These are phyloP conservation scores for Mesorhabditis sp. DNA, from an alignment of 2,888 invertebrate species.

Conservation along the genomic window DNA sequence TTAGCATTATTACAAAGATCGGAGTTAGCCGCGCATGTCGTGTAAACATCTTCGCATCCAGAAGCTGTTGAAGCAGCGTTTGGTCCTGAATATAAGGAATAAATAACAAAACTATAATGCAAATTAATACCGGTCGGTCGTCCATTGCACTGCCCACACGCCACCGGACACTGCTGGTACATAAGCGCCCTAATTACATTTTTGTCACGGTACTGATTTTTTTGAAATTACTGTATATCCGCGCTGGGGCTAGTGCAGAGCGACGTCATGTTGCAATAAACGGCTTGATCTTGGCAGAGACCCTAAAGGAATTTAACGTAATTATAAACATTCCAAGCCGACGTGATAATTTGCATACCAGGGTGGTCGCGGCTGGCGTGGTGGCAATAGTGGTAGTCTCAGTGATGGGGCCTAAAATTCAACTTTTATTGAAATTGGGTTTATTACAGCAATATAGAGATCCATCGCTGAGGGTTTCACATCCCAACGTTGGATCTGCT, in stretches of 20 bases:
- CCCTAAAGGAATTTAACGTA: background rate
- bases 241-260: background rate
- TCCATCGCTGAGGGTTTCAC: background rate
- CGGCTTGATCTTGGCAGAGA: background rate
- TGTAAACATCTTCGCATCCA: background rate
- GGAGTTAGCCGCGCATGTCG: background rate
- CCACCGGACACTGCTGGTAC: background rate
- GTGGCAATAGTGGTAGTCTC: conserved; percentile 1
- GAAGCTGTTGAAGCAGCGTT: background rate
- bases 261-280: background rate
- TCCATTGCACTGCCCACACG: background rate
- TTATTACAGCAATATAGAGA: background rate
- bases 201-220: background rate
- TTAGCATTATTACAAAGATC: background rate
- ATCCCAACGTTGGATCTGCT: background rate
- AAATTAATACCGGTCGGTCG: no score
- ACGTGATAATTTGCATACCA: background rate
- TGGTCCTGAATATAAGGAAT: background rate
- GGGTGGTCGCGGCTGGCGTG: background rate
- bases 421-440: background rate
- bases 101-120: no score
- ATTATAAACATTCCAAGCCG: no score
- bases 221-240: background rate
- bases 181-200: background rate
- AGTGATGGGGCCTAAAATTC: background rate